Evolutionary conservation across 2,113 vertebrate species (phyloP), one percentile per base, ranked within the genome.

Genomic region (Heterotilapia buettikoferi): DNA sequence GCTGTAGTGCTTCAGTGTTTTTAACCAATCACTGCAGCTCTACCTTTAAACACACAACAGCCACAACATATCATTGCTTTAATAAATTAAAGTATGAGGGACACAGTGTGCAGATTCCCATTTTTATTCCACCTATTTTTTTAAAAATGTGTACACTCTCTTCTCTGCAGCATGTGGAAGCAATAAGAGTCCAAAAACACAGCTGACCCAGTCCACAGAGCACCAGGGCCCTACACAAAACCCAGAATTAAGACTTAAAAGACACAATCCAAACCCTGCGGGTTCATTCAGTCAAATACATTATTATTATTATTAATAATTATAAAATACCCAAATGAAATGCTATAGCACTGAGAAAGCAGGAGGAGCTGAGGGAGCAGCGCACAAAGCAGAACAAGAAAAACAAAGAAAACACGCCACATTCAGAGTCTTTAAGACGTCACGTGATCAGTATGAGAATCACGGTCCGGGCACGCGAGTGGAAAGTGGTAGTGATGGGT

Each of bases 221-320:
- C 90, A 43, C 90, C 85, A 80, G 78, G 82, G 85, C 87, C 86
- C 82, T 12, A 84, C 88, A 83, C 68, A 38, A 84, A 92, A 92
- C 76, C 86, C 84, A 88, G 40, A 82, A 90, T 80, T 82, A 92
- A 94, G 93, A 94, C 92, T 90, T 92, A 93, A 94, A 85, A 95
- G 80, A 94, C 85, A 94, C 92, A 91, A 92, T 88, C 90, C 89
- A 84, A 92, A 92, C 92, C 92, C 89, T 26, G 81, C 16, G 80
- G 90, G 92, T 94, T 96, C 90, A 84, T 96, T 96, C 96, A 97
- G 96, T 97, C 96, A 93, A 94, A 95, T 90, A 93, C 92, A 95
- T 94, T 90, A 94, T 91, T 63, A 94, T 91, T 63, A 36, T 36
- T 85, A 92, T 88, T 91, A 92, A 43, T 88, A 66, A 80, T 84